Conservation (phyloP, 2,888 invertebrate species). For the Pyrochroa serraticornis region DNA sequence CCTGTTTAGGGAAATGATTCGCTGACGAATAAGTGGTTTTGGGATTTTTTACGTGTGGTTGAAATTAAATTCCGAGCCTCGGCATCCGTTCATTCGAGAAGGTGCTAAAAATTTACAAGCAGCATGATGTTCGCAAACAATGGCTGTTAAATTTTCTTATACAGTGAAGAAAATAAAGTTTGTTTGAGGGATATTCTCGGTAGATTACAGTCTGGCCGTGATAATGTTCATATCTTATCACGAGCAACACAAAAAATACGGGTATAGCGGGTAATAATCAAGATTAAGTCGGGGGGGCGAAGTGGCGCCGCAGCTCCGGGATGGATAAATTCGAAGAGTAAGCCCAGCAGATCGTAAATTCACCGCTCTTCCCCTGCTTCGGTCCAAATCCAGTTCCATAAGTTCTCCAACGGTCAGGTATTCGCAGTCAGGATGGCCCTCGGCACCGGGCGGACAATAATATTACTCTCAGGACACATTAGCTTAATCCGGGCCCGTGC, state of each 20-base stretch:
- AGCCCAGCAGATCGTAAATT: slow-evolving; percentile 55
- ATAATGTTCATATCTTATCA: slow-evolving; percentile 44
- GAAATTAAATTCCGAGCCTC: slow-evolving; percentile 12
- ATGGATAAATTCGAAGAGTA: slow-evolving; percentile 52
- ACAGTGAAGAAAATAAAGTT: slow-evolving; percentile 16
- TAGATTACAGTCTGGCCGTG: slow-evolving; percentile 38
- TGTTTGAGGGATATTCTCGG: slow-evolving; percentile 23
- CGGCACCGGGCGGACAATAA: slow-evolving; percentile 27
- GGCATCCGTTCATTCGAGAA: not conserved
- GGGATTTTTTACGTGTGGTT: slow-evolving; percentile 3
- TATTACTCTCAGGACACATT: slow-evolving; percentile 40
- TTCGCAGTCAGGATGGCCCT: slow-evolving; percentile 16
- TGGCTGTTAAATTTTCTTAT: slow-evolving; percentile 28
- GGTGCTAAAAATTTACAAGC: slow-evolving; percentile 22
- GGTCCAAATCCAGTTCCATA: slow-evolving; percentile 51
- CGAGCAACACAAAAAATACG: slow-evolving; percentile 42
- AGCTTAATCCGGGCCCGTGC: slow-evolving; percentile 29
- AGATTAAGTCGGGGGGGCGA: slow-evolving; percentile 51
- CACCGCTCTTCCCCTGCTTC: slow-evolving; percentile 41
- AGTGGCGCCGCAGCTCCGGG: slow-evolving; percentile 44
- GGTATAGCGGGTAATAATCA: slow-evolving; percentile 51
- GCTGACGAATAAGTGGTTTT: slow-evolving; percentile 2
- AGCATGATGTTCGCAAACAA: slow-evolving; percentile 21
- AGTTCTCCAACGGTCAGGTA: slow-evolving; percentile 42
- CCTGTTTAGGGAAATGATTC: no score